Evolutionary conservation across 1,140 invertebrate genomes (phyloP), one percentile per base, ranked within the genome.

Genomic region (Conus ventricosus): DNA sequence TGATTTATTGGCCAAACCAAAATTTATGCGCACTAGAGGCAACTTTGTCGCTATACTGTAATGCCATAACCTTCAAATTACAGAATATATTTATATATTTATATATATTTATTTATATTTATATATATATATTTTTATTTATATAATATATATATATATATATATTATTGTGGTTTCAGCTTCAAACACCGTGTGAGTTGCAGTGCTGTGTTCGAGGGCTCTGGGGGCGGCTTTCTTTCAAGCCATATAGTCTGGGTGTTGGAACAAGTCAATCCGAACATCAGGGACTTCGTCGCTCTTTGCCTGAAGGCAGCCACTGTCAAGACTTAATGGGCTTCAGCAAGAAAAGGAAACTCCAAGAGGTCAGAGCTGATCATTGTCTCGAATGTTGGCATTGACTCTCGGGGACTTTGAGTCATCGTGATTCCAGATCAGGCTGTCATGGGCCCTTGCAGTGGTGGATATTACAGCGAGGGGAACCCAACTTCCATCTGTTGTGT

Each of bases 401-500:
- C 11, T 27, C 75, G 27, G 27, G 75, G 75, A 76, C 75, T 76
- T 76, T 27, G 27, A 4, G 23, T 76, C 75, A 76, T 76, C 75
- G 23, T 1, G 3, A 3, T 25, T 5, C n/a, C 1, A n/a, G 23
- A 76, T 76, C 75, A 25, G 75, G 75, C 75, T 76, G 5, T 76
- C 75, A 76, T 76, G 75, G 75, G 23, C 75, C 75, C 75, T 76
- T 76, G 75, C 27, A 25, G 75, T 76, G 75, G 75, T 76, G 23
- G 75, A 76, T 27, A 76, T 76, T 5, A 5, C 75, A 76, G 75
- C 27, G 75, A 76, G 75, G 75, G 23, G 23, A 25, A 76, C 75
- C 75, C 75, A 76, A 76, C 75, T 2, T 4, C 75, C 23, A n/a
- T 76, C 23, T 76, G 6, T 27, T 76, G 75, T 27, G 75, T 4